phyloP scores from a whole-genome alignment of 1,140 invertebrate genomes.

The Nymphalis io region DNA sequence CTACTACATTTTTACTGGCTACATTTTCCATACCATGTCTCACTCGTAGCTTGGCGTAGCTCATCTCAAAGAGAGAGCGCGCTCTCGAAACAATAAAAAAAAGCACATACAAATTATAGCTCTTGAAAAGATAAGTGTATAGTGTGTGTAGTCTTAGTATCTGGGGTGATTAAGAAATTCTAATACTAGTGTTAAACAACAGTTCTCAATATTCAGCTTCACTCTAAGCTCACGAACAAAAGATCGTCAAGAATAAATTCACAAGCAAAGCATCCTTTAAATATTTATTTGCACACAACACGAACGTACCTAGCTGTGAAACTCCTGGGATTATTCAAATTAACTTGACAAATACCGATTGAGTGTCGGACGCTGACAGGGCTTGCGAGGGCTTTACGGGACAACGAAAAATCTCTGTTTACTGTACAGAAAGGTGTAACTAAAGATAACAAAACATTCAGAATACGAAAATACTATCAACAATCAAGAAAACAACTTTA shows the following conservation, averaged over 20 bases:
- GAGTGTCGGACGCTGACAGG: constrained; percentile 5
- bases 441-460: no score
- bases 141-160: no score
- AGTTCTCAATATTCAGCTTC: neutral
- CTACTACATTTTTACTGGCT: no score
- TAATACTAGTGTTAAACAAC: neutral
- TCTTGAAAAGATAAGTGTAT: no score
- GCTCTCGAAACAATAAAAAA: no score
- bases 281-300: neutral
- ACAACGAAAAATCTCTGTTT: neutral
- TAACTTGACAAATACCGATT: constrained; percentile 5
- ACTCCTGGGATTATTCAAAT: constrained; percentile 8
- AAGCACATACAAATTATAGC: no score
- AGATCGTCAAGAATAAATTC: constrained; percentile 1
- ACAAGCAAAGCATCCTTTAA: neutral
- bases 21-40: no score
- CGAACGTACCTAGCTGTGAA: neutral
- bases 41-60: no score
- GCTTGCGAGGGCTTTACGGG: neutral
- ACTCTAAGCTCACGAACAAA: neutral
- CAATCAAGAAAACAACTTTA: neutral
- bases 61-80: no score
- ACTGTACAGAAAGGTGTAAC: neutral
- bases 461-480: neutral
- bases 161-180: neutral